Conservation (phyloP, 2,113 vertebrate species). For the Dendropsophus ebraccatus region DNA sequence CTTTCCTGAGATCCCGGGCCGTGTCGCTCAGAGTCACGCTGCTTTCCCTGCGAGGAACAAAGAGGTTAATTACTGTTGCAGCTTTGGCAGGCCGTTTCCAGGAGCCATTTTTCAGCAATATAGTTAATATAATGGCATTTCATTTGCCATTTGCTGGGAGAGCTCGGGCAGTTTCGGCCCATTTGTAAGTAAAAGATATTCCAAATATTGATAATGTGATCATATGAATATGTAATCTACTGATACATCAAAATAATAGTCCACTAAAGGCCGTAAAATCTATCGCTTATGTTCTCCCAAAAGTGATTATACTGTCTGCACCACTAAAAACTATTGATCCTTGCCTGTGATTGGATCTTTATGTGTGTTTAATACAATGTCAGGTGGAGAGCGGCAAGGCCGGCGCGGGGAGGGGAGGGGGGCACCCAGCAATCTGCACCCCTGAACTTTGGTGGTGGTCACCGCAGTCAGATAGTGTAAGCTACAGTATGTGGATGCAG, state of each 20-base stretch:
- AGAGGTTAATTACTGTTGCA: slow-evolving; percentile 52
- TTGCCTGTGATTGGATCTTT: slow-evolving; percentile 34
- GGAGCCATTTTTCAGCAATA: slow-evolving; percentile 48
- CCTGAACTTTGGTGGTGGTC: too few species aligned
- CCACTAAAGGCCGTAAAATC: slow-evolving; percentile 44
- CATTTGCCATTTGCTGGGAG: slow-evolving; percentile 48
- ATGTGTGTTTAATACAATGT: slow-evolving; percentile 33
- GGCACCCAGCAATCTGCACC: too few species aligned
- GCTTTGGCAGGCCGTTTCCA: slow-evolving; percentile 19
- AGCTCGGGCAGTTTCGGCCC: slow-evolving; percentile 32
- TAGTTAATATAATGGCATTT: slow-evolving; percentile 54
- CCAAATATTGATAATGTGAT: slow-evolving; percentile 59
- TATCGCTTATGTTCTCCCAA: slow-evolving; percentile 33
- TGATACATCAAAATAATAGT: slow-evolving; percentile 55
- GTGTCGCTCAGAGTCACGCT: not conserved
- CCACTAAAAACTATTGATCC: slow-evolving; percentile 49
- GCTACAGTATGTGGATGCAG: too few species aligned
- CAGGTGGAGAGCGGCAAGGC: not conserved
- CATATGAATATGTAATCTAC: slow-evolving; percentile 55
- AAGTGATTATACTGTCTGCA: slow-evolving; percentile 53
- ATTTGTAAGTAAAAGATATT: slow-evolving; percentile 51
- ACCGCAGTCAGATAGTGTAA: too few species aligned
- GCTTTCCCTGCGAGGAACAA: slow-evolving; percentile 30
- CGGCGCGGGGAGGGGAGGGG: not conserved
- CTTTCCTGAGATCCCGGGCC: not conserved